Evolutionary conservation across 2,113 vertebrate genomes (phyloP), one percentile per base, ranked within the genome.

Genomic region (Rhombomys opimus): DNA sequence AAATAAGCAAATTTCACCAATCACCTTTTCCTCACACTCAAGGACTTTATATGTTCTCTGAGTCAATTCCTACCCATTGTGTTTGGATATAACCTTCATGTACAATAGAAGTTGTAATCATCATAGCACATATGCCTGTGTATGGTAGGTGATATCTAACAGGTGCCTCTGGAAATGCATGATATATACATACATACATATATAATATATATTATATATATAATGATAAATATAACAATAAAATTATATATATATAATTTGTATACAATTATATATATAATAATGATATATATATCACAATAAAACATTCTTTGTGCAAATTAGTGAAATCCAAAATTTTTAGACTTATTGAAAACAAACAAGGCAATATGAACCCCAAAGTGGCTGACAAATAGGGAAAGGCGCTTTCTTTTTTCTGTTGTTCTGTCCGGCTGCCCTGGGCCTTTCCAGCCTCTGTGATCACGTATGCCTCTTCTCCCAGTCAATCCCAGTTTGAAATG

Each of bases 21-120:
- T 14, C 1, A 38, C 11, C 73, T 92, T 27, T 59, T 57, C n/a
- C 5, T 96, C 2, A 23, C 17, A 35, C 89, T 46, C 4, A 15
- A 52, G 25, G 93, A 77, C 46, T 84, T 46, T 41, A 20, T 38
- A 46, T 15, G 30, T 54, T 27, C 14, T 73, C 75, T 72, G 22
- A 50, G 3, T 54, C 65, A 23, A 75, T n/a, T 88, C 27, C 50
- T 73, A 63, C 38, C 38, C 30, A 63, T 65, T 25, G 70, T 4
- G 1, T 77, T 96, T 91, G 92, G 54, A 75, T 72, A 11, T 68
- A 90, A 92, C 84, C 93, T 38, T 52, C 92, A 73, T 38, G 84
- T 27, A 38, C 2, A 20, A 25, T 88, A 38, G 59, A 70, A 94
- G 23, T 72, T 75, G n/a, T 57, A 57, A 93, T 50, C 80, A 5